Evolutionary conservation across 2,113 vertebrate genomes (phyloP), one percentile per base, ranked within the genome.

Genomic region (Chloebia gouldiae): DNA sequence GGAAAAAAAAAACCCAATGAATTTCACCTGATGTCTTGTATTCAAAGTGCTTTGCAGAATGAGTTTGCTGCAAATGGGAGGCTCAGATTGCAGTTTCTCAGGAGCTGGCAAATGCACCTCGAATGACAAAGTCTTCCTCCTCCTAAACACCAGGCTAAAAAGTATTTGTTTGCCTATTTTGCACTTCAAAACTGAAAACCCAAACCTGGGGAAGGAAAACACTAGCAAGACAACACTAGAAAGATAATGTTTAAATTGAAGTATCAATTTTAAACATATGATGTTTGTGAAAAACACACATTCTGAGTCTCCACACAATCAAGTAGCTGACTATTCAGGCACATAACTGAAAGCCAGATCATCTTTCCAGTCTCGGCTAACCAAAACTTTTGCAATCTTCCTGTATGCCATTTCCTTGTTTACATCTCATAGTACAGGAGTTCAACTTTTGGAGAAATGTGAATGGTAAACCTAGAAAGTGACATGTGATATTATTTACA

Each of bases 401-500:
- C 82, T 1, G 1, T 37, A 71, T 4, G 10, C 57, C 40, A 64
- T 57, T 76, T 85, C 90, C 91, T 89, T 72, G 57, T 88, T 97
- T 96, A 92, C 11, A 2, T 79, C 78, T 81, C 50, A 82, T 14
- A 13, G 68, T 61, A 54, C 1, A 0, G 21, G 78, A 84, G 17
- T 76, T 82, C 49, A 86, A 18, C 65, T 92, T 81, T 35, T 66
- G 61, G 77, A 86, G 57, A 86, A 93, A 73, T 33, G 51, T 33
- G 13, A 83, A 79, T 15, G 54, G 84, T 15, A 17, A 91, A 81
- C 47, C 54, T 93, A 76, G 75, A 78, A 97, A 93, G 78, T 86
- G 93, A 95, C 90, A 83, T 16, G 61, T 2, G 53, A 40, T 77
- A 57, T n/a, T 86, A 77, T 68, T 95, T 86, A 86, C 71, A 85